Base-by-base conservation (phyloP, 2,113 vertebrate genomes). In the Isurus oxyrinchus region DNA sequence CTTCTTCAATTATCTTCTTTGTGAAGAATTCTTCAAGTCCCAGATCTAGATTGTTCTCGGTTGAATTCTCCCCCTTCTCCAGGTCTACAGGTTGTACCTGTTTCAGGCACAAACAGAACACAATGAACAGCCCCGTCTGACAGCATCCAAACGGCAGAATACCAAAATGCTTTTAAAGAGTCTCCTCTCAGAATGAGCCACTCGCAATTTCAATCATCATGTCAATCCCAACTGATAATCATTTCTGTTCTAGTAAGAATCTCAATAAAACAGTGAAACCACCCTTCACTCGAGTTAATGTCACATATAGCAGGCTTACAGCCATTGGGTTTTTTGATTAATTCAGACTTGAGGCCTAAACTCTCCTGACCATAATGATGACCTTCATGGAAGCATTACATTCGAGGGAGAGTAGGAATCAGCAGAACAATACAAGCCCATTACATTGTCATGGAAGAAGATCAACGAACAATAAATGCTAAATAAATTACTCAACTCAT, bases 1-100 rank as follows among this genome's bases (percentile, higher is more conserved):
- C 98, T 97, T 98, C 98, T 55, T 98, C 98, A 97, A 99, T 98
- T 97, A 99, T 97, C 97, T 98, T 99, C 98, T 99, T 99, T 97
- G 98, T 98, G 97, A 99, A 99, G 98, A 99, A 99, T 97, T 99
- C 99, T 96, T 99, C 99, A 97, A 99, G 98, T 44, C 99, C 99
- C 97, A 99, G 99, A 0, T 99, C 99, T 97, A 99, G 98, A 0
- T 98, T 97, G 79, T 98, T 98, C 97, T 98, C 99, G 96, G 98
- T 98, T 96, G 98, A 98, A 97, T 98, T 98, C 97, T 98, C 98
- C 2, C 98, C 98, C 97, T 98, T 98, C 97, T 99, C 98, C 0
- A 97, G 98, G 97, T 98, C 98, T 96, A 98, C 97, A 0, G 98
- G 98, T 96, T 98, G 98, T 94, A 98, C 98, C 99, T 99, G 97